Percentiles rank a stretch among this genome's conserved stretches.
Evolutionary conservation across 2,888 invertebrate species (phyloP).

Genomic region (Patella pellucida): DNA sequence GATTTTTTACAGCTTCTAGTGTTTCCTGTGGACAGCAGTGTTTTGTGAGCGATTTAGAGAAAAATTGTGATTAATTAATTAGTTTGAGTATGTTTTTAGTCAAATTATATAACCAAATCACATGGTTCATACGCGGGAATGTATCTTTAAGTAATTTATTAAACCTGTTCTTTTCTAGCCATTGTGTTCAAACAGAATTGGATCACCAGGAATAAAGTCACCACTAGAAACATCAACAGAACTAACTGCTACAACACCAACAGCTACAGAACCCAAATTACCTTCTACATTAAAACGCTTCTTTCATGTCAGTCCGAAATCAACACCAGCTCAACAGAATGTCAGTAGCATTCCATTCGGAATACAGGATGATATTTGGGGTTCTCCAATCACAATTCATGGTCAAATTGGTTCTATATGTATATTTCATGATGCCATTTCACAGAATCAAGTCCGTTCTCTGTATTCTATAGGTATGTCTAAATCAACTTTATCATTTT

Average conservation of each 20-base stretch:
- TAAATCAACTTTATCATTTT: too few species aligned
- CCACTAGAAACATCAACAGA: constrained; percentile 26
- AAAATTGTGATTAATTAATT: too few species aligned
- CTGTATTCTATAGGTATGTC: constrained; percentile 68
- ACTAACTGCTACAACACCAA: constrained; percentile 22
- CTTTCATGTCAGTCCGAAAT: constrained; percentile 44
- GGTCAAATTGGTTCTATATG: constrained; percentile 75
- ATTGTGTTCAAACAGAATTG: constrained; percentile 39
- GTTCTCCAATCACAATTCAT: constrained; percentile 73
- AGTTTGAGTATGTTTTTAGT: too few species aligned
- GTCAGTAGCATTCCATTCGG: constrained; percentile 74
- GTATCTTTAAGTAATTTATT: too few species aligned
- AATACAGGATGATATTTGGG: constrained; percentile 76
- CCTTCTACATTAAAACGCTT: constrained; percentile 46
- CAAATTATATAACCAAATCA: too few species aligned
- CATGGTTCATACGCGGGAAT: too few species aligned
- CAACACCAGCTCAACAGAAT: constrained; percentile 72
- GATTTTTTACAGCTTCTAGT: too few species aligned
- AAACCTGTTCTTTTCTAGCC: constrained; percentile 36
- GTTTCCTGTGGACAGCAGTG: too few species aligned
- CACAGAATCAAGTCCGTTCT: constrained; percentile 67
- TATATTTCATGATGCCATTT: constrained; percentile 73
- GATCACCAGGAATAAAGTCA: constrained; percentile 43
- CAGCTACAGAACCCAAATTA: constrained; percentile 37
- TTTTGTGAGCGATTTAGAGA: too few species aligned